Evolutionary conservation across 2,888 invertebrate species (phyloP), one percentile per base, ranked within the genome.

Genomic region (Ditylenchus weischeri): DNA sequence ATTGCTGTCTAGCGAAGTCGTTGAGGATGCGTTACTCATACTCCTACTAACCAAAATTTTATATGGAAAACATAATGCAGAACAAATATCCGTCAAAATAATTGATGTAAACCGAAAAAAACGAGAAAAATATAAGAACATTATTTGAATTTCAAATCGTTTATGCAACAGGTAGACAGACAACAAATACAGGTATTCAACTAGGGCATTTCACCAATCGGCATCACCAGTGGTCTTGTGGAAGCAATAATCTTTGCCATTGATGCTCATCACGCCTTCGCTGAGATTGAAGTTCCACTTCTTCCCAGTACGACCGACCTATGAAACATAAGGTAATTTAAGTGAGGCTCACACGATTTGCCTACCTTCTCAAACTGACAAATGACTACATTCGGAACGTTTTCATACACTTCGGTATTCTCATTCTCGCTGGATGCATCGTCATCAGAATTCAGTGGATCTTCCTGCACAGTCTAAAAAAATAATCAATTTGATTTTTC

Each of bases 241-340:
- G 87, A 98, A 99, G 82, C 96, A 93, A 87, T 90, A 96, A 87
- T 99, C 98, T 85, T 92, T 92, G 58, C 96, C 95, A 76, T 90
- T 90, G 83, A 98, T 88, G 87, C 94, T 96, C 98, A 98, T 98
- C 74, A 98, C 95, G 69, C 98, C 98, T 86, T 98, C 62, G 86
- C 98, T 99, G 74, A 98, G 87, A 85, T 93, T 92, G 85, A 99
- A 96, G 87, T 96, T 98, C 98, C 98, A 98, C 85, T 93, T 93
- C 85, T 94, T 96, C 82, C 96, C 90, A 84, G 92, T 94, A 84
- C 98, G 89, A 74, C 94, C 94, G 70, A 98, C 94, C 91, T 91
- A 84, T 21, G 86, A 85, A 13, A 6, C 8, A 43, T 43, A 8
- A 43, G 43, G 5, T 2, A 10, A 6, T 15, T 43, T 43, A 43